A percentile compares a stretch with the other conserved stretches of the same genome.
Conservation (phyloP, 2,797 vertebrate species). For the Periparus ater region DNA sequence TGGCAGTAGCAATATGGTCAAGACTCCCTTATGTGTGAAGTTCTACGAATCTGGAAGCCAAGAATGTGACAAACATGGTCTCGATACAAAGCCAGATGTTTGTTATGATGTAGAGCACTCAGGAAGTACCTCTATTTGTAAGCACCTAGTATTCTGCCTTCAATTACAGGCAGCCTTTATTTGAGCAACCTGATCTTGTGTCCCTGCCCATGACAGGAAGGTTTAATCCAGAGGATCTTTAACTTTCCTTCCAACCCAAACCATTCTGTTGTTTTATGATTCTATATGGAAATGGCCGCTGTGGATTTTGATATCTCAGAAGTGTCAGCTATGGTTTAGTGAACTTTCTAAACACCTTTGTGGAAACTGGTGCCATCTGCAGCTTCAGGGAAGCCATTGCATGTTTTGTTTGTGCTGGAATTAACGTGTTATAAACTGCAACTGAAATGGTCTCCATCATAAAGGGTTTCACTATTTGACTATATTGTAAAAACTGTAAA, state of each 20-base stretch:
- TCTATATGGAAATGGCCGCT: rapidly evolving
- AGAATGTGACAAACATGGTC: not conserved
- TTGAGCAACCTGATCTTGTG: not conserved
- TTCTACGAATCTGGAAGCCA: not conserved
- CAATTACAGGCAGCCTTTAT: not conserved
- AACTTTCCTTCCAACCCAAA: not conserved
- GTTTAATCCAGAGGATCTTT: not conserved
- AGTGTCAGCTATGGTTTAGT: not conserved
- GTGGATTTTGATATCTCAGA: not conserved
- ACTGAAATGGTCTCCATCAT: not conserved
- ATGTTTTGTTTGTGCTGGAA: not conserved
- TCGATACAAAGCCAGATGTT: not conserved
- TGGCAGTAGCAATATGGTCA: not conserved
- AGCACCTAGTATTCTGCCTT: not conserved
- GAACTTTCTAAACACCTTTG: not conserved
- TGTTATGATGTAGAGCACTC: not conserved
- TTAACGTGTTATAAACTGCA: not conserved
- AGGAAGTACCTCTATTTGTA: not conserved
- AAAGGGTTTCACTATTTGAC: not conserved
- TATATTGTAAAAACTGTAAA: not conserved
- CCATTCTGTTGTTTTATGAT: not conserved
- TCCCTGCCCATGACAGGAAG: not conserved
- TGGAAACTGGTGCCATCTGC: slow-evolving; percentile 31
- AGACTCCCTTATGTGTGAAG: not conserved
- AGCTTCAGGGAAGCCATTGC: slow-evolving; percentile 6